phyloP scores from a whole-genome alignment of 1,140 invertebrate genomes.

The Thaumatotibia leucotreta region DNA sequence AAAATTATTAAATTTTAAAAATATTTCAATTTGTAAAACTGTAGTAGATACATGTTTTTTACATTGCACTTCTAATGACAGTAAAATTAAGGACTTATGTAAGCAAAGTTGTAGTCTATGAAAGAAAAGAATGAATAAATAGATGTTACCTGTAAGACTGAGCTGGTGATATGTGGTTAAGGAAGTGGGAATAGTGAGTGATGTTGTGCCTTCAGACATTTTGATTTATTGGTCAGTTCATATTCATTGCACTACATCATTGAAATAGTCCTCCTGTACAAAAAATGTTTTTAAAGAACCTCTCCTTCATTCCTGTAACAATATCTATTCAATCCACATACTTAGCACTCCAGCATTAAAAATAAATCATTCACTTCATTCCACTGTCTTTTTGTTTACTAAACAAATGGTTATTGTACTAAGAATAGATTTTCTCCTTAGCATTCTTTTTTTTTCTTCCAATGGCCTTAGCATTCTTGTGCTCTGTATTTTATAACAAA shows the following conservation, averaged over 20 bases:
- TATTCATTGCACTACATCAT: slow-evolving; percentile 25
- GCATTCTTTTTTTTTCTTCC: too few species aligned
- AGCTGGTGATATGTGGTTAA: slow-evolving; percentile 81
- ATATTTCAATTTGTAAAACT: too few species aligned
- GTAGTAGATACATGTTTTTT: too few species aligned
- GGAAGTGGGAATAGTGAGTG: slow-evolving; percentile 60
- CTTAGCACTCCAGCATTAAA: neutral
- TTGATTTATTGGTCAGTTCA: slow-evolving; percentile 42
- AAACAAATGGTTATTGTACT: neutral
- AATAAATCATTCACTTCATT: neutral
- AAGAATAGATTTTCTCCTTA: too few species aligned
- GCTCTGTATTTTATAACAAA: neutral
- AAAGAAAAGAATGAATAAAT: too few species aligned
- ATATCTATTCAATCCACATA: slow-evolving; percentile 12
- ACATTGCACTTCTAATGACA: too few species aligned
- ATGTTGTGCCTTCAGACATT: slow-evolving; percentile 58
- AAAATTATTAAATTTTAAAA: too few species aligned
- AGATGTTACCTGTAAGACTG: slow-evolving; percentile 82
- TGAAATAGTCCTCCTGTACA: neutral
- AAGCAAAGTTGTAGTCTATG: too few species aligned
- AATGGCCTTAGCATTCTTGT: neutral
- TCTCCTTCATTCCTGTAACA: neutral
- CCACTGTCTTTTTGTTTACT: neutral
- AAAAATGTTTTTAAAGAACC: neutral
- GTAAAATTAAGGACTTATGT: too few species aligned